Conservation (phyloP, 2,888 invertebrate genomes). For the Drosophila aldrichi region DNA sequence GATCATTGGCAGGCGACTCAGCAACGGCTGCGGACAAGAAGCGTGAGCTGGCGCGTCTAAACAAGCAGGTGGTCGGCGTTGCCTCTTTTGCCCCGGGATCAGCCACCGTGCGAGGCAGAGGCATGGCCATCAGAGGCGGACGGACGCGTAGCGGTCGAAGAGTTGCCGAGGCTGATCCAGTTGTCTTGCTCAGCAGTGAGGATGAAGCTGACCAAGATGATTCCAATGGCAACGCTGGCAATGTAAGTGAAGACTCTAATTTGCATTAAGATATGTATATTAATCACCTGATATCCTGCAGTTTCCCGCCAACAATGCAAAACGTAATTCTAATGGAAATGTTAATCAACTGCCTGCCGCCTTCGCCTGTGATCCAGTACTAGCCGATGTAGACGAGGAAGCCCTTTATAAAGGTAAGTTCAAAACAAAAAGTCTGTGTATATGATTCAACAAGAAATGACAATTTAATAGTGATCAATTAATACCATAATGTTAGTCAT, state of each 20-base stretch:
- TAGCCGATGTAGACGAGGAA: conserved; percentile 81
- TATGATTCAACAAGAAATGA: not conserved
- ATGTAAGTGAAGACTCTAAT: conserved; percentile 55
- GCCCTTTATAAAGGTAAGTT: conserved; percentile 79
- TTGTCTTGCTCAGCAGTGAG: conserved; percentile 89
- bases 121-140: conserved; percentile 83
- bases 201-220: conserved; percentile 88
- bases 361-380: conserved; percentile 81
- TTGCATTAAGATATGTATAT: too few relatives aligned
- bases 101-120: conserved; percentile 66
- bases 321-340: conserved; percentile 54
- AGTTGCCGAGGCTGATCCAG: conserved; percentile 88
- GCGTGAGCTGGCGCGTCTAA: conserved; percentile 52
- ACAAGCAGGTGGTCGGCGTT: conserved; percentile 52
- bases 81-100: conserved; percentile 35
- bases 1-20: conserved; percentile 32
- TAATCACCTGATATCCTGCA: conserved; percentile 4
- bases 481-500: not conserved
- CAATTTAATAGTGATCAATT: conserved; percentile 4
- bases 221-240: conserved; percentile 66
- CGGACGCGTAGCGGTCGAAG: conserved; percentile 83
- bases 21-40: conserved; percentile 72
- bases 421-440: not conserved
- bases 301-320: conserved; percentile 44
- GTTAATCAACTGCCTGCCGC: conserved; percentile 61